Base-by-base conservation (phyloP, 2,888 invertebrate genomes). In the Stratiomys singularior region DNA sequence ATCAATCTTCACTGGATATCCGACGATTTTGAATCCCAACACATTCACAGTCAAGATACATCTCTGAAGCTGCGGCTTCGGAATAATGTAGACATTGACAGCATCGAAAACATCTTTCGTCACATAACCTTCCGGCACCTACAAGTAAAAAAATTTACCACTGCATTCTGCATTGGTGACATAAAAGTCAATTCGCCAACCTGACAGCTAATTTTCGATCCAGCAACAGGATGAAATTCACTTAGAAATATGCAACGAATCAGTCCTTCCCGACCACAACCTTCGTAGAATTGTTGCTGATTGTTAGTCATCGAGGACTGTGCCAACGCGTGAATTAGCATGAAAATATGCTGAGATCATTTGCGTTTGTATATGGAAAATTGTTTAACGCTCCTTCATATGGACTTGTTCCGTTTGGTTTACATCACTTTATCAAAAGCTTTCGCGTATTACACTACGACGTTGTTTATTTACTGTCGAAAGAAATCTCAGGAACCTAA, bases 71-170 rank as follows among this genome's bases (percentile, higher is more conserved):
- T 97, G 96, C 30, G 94, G 94, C 87, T 98, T 98, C 2, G 98
- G 97, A 84, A 98, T 98, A 81, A 98, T 96, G 85, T 96, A 98
- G 27, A 95, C 95, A 85, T 95, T 96, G 78, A 98, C 93, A 78
- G 95, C 93, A 89, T 98, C 97, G 89, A 98, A 98, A 23, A 94
- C 90, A 83, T 98, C 97, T 86, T 97, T 97, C 0, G 95, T 94
- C 67, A 98, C 93, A 85, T 93, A 96, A 84, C 96, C 94, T 83
- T 94, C 93, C 5, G 98, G 98, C 78, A 95, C 94, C 93, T 95
- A 85, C 67, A 88, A 87, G 69, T 52, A 5, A n/a, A n/a, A 69
- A 52, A 9, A n/a, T n/a, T 64, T 78, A 5, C 15, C 60, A 18
- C 0, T 23, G 21, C 1, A 25, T 60, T 11, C 4, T 11, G 60